Evolutionary conservation across 37 sponge, comb jelly and placozoan species (phyloP), one percentile per base, ranked within the genome.

Genomic region (Ephydatia muelleri): DNA sequence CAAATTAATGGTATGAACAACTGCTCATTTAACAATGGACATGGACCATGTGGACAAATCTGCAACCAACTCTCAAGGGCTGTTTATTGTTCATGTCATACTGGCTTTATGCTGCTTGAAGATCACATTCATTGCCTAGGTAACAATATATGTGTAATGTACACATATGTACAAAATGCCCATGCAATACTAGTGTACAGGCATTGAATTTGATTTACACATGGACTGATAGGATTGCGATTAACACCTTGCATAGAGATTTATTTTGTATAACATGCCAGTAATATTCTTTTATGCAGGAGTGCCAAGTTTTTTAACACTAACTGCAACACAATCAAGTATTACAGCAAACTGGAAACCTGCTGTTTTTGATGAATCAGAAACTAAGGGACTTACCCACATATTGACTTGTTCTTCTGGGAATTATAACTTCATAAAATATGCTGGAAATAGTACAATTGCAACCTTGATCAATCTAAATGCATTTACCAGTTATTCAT

Each of bases 31-130:
- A 43, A 43, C 8, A 43, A 43, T 78, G 30, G 49, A n/a, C 40
- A 78, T 39, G 79, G 79, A 48, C 32, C 29, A n/a, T 78, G 79
- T 78, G 79, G 25, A 49, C 79, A 78, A 39, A 40, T 25, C 27
- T 78, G 79, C 37, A 28, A 36, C 37, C 40, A 38, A 27, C 3
- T n/a, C 6, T 6, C 6, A 38, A 49, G 79, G 12, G 5, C 79
- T 6, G 40, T 49, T 78, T 47, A 78, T 39, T 78, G 79, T 40
- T 3, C 31, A 19, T 78, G 79, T 78, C 6, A 48, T 8, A 13
- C 47, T 48, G 79, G 27, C 64, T 49, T 78, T 47, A 78, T 9
- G 79, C 35, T 43, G 27, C 64, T 49, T 78, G 79, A 78, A n/a
- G 79, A 78, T 43, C 4, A 8, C 8, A 4, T 43, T 43, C 47